Percentiles rank a stretch among this genome's conserved stretches.
Conservation (phyloP, 2,113 vertebrate species). For the Colius striatus region DNA sequence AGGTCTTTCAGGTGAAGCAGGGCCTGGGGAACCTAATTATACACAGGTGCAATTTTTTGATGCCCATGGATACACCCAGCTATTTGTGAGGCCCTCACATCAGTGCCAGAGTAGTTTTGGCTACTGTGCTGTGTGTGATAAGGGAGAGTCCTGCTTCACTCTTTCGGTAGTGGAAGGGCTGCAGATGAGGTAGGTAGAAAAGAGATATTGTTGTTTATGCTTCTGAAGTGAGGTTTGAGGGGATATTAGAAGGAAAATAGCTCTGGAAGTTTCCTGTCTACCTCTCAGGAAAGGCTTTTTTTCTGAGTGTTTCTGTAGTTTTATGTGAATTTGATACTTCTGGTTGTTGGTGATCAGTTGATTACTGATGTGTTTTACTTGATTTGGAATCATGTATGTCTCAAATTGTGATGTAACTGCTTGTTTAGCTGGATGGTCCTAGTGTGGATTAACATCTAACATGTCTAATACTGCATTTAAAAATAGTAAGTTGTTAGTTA, state of each 20-base stretch:
- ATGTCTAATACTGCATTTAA: background rate
- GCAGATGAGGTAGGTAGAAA: background rate
- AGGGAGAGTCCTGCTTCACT: rapidly evolving
- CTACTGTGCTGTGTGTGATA: background rate
- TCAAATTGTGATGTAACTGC: background rate
- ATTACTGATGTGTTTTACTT: background rate
- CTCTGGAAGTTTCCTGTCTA: background rate
- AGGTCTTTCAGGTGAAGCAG: background rate
- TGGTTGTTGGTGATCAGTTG: background rate
- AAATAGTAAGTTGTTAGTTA: background rate
- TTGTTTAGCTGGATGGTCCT: background rate
- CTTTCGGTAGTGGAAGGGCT: rapidly evolving
- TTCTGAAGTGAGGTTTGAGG: background rate
- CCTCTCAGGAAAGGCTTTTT: background rate
- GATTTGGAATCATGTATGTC: background rate
- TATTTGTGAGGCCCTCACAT: background rate
- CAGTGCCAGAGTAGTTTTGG: background rate
- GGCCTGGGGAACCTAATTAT: background rate
- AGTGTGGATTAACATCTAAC: background rate
- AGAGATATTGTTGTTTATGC: background rate
- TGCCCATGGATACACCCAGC: rapidly evolving
- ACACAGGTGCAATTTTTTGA: background rate
- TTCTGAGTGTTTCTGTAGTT: background rate
- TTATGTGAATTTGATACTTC: background rate
- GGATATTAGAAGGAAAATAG: background rate